Evolutionary conservation across 2,797 vertebrate genomes (phyloP).

Genomic region (Yasuhikotakia modesta): DNA sequence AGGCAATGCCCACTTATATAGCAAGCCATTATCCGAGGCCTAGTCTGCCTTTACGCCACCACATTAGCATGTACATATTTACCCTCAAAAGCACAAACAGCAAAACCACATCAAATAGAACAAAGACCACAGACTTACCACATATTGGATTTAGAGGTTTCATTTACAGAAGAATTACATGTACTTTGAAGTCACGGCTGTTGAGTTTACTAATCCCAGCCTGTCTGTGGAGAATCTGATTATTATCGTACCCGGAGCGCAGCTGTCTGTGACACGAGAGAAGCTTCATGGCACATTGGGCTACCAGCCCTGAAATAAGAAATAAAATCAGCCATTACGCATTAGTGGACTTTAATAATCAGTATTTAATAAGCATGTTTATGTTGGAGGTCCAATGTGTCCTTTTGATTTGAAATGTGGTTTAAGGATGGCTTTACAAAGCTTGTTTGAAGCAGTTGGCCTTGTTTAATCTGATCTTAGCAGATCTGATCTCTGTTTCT

Average conservation of each 20-base stretch:
- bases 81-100: neutral
- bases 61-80: slow-evolving; percentile 1
- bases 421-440: neutral
- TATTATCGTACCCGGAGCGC: slow-evolving; percentile 43
- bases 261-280: slow-evolving; percentile 45
- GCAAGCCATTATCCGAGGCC: neutral
- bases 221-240: slow-evolving; percentile 56
- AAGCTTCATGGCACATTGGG: slow-evolving; percentile 36
- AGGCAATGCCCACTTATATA: neutral
- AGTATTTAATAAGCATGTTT: slow-evolving; percentile 35
- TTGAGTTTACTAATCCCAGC: slow-evolving; percentile 52
- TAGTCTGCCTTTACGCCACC: neutral
- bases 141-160: slow-evolving; percentile 44
- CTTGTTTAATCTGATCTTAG: too few relatives aligned
- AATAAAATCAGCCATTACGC: slow-evolving; percentile 22
- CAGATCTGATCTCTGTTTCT: too few relatives aligned
- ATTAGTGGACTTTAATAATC: slow-evolving; percentile 45
- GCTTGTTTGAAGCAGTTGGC: too few relatives aligned
- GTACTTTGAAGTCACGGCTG: slow-evolving; percentile 45
- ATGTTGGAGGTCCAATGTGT: neutral
- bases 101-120: slow-evolving; percentile 24
- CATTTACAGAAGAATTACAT: slow-evolving; percentile 50
- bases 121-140: slow-evolving; percentile 33
- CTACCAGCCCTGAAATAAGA: slow-evolving; percentile 7
- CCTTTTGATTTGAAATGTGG: slow-evolving; percentile 13